Conservation (phyloP, 1,140 invertebrate genomes). For the Apis laboriosa region DNA sequence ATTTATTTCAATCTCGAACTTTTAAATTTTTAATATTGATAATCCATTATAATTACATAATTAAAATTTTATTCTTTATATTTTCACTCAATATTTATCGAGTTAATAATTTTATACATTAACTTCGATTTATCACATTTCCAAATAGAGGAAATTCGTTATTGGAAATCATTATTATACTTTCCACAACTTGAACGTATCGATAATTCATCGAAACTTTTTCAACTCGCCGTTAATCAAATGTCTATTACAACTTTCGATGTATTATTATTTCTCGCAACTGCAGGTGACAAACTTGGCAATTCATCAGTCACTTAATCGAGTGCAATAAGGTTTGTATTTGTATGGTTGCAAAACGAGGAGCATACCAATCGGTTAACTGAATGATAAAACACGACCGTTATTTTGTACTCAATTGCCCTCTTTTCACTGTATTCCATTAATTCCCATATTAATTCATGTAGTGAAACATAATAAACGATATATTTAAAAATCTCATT, state of each 20-base stretch:
- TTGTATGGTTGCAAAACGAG: neutral
- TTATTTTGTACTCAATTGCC: neutral
- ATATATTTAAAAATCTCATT: neutral
- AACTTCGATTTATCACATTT: neutral
- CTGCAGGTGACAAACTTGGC: neutral
- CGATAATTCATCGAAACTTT: neutral
- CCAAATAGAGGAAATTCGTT: neutral
- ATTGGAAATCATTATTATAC: neutral
- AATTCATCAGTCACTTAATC: neutral
- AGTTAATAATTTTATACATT: neutral
- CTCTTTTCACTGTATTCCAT: neutral
- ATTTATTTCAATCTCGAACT: neutral
- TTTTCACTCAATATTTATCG: neutral
- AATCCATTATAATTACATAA: neutral
- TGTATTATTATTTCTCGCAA: neutral
- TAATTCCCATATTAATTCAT: neutral
- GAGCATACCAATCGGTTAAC: slow-evolving; percentile 6
- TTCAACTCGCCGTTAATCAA: neutral
- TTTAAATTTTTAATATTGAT: neutral
- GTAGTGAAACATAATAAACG: too few species aligned
- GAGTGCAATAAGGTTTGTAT: neutral
- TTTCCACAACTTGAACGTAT: neutral
- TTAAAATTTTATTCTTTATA: neutral
- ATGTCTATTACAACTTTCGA: neutral
- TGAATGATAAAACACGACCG: slow-evolving; percentile 18